Evolutionary conservation across 2,113 vertebrate genomes (phyloP), one percentile per base, ranked within the genome.

Genomic region (Amphiprion ocellaris): DNA sequence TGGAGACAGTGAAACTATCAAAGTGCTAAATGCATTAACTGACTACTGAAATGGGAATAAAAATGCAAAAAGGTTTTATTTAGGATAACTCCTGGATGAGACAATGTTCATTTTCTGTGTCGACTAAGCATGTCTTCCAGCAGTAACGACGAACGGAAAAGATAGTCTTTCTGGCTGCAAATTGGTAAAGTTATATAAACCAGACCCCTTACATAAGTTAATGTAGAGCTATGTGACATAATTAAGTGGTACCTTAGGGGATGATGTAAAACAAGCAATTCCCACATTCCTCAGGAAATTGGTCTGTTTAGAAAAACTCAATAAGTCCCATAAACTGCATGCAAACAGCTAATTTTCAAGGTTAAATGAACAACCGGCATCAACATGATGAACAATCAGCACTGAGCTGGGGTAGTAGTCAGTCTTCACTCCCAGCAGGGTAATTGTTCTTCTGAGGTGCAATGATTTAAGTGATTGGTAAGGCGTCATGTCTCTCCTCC

Each of bases 391-490:
- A 91, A 81, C 60, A 69, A 82, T 77, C 50, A 39, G 53, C 73
- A 49, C 28, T 28, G 73, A 87, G 71, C 53, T 50, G 21, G 56
- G n/a, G 28, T 44, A 49, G 39, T 4, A 46, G 70, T 65, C 74
- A 55, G 76, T 81, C 69, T 80, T 83, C 69, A 71, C 70, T 80
- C 77, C 83, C 64, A 79, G 63, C 56, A 69, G 65, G 61, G 84
- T 85, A 83, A 92, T 85, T 87, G 84, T 81, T 90, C 70, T 77
- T 87, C 60, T 12, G 33, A 72, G 75, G 72, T 84, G 73, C 37
- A 70, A 53, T 79, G 83, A 86, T 83, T 83, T 72, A 86, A 78
- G 84, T 84, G 84, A 90, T 83, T 91, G 85, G 55, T 87, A 61
- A 16, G 50, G 66, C 58, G 75, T 85, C 65, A 73, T 84, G 75